A percentile compares a stretch with the other conserved stretches of the same genome.
phyloP scores from a whole-genome alignment of 35 echinoderm and acorn worm genomes.

The Patiria miniata region DNA sequence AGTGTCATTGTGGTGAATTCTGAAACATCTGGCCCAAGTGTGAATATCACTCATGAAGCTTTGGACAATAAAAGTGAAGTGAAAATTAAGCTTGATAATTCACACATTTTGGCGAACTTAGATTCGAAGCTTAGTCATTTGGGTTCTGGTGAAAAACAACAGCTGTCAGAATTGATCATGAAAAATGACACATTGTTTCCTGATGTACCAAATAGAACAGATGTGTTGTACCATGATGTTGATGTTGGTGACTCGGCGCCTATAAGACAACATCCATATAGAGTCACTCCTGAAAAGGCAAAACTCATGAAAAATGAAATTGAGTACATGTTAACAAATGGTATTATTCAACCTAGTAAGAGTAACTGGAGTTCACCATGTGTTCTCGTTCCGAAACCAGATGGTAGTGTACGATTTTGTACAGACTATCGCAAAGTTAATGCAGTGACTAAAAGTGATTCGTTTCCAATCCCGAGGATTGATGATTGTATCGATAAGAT shows the following conservation, averaged over 20 bases:
- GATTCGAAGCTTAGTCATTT: conserved; percentile 10
- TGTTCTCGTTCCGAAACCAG: conserved; percentile 55
- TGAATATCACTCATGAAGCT: neutral
- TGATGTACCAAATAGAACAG: neutral
- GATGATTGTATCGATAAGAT: conserved; percentile 72
- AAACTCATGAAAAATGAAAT: conserved; percentile 41
- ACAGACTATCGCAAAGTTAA: conserved; percentile 66
- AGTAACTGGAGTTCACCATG: conserved; percentile 53
- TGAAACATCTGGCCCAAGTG: neutral
- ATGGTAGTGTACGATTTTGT: conserved; percentile 33
- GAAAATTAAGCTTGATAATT: neutral
- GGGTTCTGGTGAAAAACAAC: neutral
- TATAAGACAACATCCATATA: conserved; percentile 41
- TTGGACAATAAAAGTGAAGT: neutral
- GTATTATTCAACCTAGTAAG: conserved; percentile 44
- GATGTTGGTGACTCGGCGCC: neutral
- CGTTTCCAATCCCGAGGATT: conserved; percentile 53
- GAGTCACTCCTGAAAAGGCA: conserved; percentile 43
- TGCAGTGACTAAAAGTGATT: conserved; percentile 26
- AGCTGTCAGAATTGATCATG: conserved; percentile 10
- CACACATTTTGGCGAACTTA: conserved; percentile 14
- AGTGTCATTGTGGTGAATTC: too few relatives aligned
- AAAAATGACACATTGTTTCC: neutral
- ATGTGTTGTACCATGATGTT: conserved; percentile 4
- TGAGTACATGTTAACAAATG: conserved; percentile 66